Evolutionary conservation across 2,113 vertebrate genomes (phyloP).

Genomic region (Petaurus breviceps): DNA sequence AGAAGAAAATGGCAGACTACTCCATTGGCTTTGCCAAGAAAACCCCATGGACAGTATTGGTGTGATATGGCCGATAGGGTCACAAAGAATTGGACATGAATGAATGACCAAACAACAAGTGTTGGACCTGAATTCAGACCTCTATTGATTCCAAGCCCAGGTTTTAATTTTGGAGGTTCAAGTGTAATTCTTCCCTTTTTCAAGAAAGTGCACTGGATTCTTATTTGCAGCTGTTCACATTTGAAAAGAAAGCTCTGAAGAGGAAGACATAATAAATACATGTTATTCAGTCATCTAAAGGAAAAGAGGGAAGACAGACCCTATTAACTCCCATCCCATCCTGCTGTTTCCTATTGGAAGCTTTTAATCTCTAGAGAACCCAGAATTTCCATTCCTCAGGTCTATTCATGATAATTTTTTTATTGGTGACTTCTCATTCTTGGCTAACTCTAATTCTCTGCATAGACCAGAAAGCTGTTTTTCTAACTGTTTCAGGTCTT

Average conservation of each 20-base stretch:
- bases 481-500: neutral
- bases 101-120: neutral
- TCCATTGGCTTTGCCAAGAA: neutral
- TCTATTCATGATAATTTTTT: rapidly evolving
- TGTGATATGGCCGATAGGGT: neutral
- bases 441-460: neutral
- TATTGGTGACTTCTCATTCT: neutral
- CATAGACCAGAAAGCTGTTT: neutral
- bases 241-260: neutral
- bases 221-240: neutral
- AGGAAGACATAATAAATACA: neutral
- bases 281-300: neutral
- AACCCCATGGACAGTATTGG: neutral
- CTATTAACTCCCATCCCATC: neutral
- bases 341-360: neutral
- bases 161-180: neutral
- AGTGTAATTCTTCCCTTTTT: too few relatives aligned
- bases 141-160: neutral
- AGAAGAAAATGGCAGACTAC: neutral
- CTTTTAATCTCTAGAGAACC: neutral
- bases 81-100: neutral
- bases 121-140: neutral
- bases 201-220: neutral
- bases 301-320: neutral
- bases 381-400: neutral